Percentiles rank a stretch among this genome's conserved stretches.
Evolutionary conservation across 2,113 vertebrate species (phyloP).

Genomic region (Sylvilagus bachmani): DNA sequence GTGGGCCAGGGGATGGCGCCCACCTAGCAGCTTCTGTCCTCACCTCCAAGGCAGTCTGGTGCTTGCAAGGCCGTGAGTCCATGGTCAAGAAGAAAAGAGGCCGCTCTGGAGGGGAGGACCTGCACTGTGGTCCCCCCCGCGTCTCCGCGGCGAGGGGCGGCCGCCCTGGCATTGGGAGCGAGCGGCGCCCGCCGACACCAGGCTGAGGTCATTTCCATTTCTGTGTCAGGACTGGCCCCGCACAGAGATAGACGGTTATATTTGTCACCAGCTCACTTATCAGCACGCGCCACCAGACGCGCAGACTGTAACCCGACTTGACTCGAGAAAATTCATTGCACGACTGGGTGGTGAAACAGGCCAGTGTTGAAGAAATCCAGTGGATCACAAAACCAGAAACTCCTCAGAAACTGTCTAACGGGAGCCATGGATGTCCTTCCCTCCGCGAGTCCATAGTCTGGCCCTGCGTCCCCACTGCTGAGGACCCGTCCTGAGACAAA

Average conservation of each 20-base stretch:
- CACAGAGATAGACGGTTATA: slow-evolving; percentile 62
- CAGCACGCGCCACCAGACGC: slow-evolving; percentile 42
- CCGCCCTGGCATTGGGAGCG: too few relatives aligned
- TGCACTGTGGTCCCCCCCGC: rapidly evolving
- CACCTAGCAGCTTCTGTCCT: not conserved
- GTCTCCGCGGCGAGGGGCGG: not conserved
- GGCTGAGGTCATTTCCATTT: slow-evolving; percentile 71
- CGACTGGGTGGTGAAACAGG: slow-evolving; percentile 51
- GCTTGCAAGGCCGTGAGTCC: not conserved
- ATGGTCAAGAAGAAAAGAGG: not conserved
- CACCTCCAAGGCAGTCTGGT: rapidly evolving
- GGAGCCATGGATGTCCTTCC: not conserved
- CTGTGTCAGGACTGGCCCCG: slow-evolving; percentile 50
- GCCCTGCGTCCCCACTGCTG: not conserved
- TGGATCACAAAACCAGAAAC: not conserved
- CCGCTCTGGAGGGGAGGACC: not conserved
- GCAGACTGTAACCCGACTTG: slow-evolving; percentile 63
- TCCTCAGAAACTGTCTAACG: not conserved
- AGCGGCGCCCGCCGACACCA: not conserved
- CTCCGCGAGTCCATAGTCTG: not conserved
- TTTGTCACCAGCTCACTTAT: slow-evolving; percentile 69
- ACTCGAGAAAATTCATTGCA: slow-evolving; percentile 47
- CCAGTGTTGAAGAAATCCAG: slow-evolving; percentile 32
- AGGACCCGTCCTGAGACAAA: not conserved
- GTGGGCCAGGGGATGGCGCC: not conserved